Percentiles rank a stretch among this genome's conserved stretches.
Conservation (phyloP, 92 coral and sea anemone species). For the Phymanthus crucifer region DNA sequence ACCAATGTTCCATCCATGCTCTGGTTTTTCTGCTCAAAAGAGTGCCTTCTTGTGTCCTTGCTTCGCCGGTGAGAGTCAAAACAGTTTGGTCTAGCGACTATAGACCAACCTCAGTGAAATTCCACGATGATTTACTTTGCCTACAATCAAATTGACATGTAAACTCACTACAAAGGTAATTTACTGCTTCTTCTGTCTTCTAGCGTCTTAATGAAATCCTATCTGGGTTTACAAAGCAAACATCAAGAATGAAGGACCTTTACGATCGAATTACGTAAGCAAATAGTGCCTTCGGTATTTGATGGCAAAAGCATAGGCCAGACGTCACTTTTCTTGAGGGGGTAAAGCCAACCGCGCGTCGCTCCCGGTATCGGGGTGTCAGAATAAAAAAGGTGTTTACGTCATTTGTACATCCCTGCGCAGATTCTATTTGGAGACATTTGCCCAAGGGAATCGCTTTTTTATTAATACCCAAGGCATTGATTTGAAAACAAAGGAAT, state of each 20-base stretch:
- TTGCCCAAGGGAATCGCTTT: background rate
- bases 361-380: background rate
- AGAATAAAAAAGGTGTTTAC: background rate
- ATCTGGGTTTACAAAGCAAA: slow-evolving; percentile 48
- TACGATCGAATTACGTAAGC: slow-evolving; percentile 39
- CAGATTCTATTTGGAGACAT: background rate
- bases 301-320: slow-evolving; percentile 27
- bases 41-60: background rate
- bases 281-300: slow-evolving; percentile 45
- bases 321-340: slow-evolving; percentile 27
- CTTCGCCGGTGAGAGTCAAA: background rate
- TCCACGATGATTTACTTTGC: slow-evolving; percentile 22
- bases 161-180: slow-evolving; percentile 32
- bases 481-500: background rate
- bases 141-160: slow-evolving; percentile 49
- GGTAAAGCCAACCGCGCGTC: slow-evolving; percentile 17
- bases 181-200: slow-evolving; percentile 43
- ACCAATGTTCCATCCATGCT: background rate
- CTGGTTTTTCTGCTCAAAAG: background rate
- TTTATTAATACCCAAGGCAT: background rate
- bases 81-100: background rate
- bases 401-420: background rate
- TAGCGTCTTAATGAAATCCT: slow-evolving; percentile 32
- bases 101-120: slow-evolving; percentile 34
- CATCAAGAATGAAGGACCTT: slow-evolving; percentile 17